Percentiles rank a stretch among this genome's conserved stretches.
These are phyloP conservation scores for Dysidea cf. avara DNA, from an alignment of 37 sponge, comb jelly and placozoan genomes.

Conservation along the genomic window DNA sequence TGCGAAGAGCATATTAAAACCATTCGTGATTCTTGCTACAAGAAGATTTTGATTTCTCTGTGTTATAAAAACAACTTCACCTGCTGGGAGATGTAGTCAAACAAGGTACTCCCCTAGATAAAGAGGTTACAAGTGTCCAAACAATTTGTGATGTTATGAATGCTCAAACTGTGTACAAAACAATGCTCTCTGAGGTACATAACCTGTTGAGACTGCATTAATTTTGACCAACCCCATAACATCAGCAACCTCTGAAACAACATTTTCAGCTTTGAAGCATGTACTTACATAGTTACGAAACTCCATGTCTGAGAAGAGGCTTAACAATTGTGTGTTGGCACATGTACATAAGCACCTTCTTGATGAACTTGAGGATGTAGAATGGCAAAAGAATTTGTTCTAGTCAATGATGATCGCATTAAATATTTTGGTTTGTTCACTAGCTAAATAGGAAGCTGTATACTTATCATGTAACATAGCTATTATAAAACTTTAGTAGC, in stretches of 20 bases:
- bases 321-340: conserved; percentile 59
- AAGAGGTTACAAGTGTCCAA: conserved; percentile 40
- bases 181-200: conserved; percentile 37
- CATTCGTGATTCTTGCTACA: conserved; percentile 6
- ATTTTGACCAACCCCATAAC: conserved; percentile 68
- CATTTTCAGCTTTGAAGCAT: conserved; percentile 49
- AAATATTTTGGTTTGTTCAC: conserved; percentile 46
- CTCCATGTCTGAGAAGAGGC: conserved; percentile 60
- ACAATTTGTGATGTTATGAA: conserved; percentile 70
- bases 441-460: too few relatives aligned
- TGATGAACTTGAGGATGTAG: conserved; percentile 12
- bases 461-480: too few relatives aligned
- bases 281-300: conserved; percentile 50
- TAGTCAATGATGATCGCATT: conserved; percentile 11
- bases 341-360: conserved; percentile 57
- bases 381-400: conserved; percentile 35
- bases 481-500: too few relatives aligned
- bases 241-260: conserved; percentile 61
- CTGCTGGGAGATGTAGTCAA: conserved; percentile 43
- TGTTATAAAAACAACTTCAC: conserved; percentile 34
- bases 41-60: conserved; percentile 17
- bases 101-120: conserved; percentile 20
- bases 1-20: conserved; percentile 1
- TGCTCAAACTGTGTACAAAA: conserved; percentile 9
- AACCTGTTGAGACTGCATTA: conserved; percentile 51